Evolutionary conservation across 2,888 invertebrate genomes (phyloP), one percentile per base, ranked within the genome.

Genomic region (Drosophila aldrichi): DNA sequence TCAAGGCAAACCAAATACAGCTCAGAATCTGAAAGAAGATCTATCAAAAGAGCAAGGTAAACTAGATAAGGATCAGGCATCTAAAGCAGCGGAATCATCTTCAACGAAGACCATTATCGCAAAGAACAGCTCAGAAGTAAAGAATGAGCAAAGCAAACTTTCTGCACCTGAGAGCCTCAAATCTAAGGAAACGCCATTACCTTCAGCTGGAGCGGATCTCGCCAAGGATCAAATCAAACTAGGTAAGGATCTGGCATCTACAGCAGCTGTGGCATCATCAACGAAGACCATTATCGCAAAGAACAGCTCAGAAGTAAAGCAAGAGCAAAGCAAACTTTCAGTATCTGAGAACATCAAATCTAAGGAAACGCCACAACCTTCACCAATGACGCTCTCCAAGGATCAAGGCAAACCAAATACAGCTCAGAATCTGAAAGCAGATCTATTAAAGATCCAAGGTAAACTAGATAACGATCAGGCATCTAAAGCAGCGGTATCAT

Each of bases 191-290:
- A n/a, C 29, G 10, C n/a, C n/a, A n/a, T 1, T 29, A 3, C 10
- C n/a, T 6, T 29, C 29, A n/a, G 5, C n/a, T 10, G 1, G 6
- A 7, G 18, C 3, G 1, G 6, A 7, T 18, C 3, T 7, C 7
- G 12, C 49, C 12, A 49, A 32, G 3, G 32, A 18, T n/a, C 29
- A 29, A n/a, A 8, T 25, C 22, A 46, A 22, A 10, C 12, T 18
- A 12, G 2, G 2, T 41, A 10, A 41, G 12, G 20, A 1, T 3
- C 43, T 20, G 5, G 20, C 12, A 2, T 43, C 43, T 7, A 44
- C 14, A 0, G 5, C 1, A 29, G 4, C 9, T 0, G 9, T 16
- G n/a, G 5, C 14, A 14, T 14, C 2, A 14, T n/a, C 16, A 46
- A 46, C 25, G 4, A 46, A 46, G 20, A 22, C 20, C 20, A 2